Conservation (phyloP, 1,140 invertebrate species). For the Drosophila biarmipes region DNA sequence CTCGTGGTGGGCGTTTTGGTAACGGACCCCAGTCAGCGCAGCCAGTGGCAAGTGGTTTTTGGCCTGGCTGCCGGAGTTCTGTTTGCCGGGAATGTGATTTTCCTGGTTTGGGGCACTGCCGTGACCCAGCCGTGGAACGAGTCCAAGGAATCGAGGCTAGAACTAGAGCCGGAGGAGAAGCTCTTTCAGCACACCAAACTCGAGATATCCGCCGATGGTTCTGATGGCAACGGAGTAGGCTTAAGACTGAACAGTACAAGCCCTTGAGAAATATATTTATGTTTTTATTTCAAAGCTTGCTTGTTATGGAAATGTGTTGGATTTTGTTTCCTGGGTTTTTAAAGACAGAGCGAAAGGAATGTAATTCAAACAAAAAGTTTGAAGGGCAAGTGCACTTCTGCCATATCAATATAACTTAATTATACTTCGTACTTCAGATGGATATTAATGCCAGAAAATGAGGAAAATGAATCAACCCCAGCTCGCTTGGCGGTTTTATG, state of each 20-base stretch:
- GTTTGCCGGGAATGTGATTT: conserved; percentile 88
- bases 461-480: too few species aligned
- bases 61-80: conserved; percentile 89
- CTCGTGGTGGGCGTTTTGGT: conserved; percentile 87
- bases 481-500: too few species aligned
- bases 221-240: conserved; percentile 18
- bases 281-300: not conserved
- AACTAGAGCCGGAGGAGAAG: conserved; percentile 36
- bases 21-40: conserved; percentile 85
- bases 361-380: too few species aligned
- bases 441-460: too few species aligned
- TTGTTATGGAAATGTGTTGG: not conserved
- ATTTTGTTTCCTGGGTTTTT: not conserved
- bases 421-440: too few species aligned
- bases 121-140: conserved; percentile 88
- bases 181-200: conserved; percentile 52
- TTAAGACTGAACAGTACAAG: conserved; percentile 38
- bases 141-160: conserved; percentile 9
- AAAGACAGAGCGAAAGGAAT: not conserved
- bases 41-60: conserved; percentile 91
- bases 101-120: conserved; percentile 88
- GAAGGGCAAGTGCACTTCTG: too few species aligned
- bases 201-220: conserved; percentile 20
- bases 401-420: too few species aligned
- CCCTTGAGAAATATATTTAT: conserved; percentile 34